phyloP scores from a whole-genome alignment of 2,888 invertebrate genomes.

The Aphodius granarius region DNA sequence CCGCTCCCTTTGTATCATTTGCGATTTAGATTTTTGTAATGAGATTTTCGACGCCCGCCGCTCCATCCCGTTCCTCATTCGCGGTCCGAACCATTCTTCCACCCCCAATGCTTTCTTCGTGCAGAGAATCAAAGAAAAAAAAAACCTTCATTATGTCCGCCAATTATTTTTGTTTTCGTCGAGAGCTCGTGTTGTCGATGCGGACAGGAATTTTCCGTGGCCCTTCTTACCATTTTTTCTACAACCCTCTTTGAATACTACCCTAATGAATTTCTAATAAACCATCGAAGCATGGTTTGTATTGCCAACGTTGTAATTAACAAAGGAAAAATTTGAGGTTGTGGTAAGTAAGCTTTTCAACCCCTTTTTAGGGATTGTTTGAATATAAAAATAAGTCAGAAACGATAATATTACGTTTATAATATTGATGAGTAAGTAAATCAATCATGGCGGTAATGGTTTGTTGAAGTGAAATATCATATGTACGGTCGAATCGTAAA shows the following conservation, averaged over 20 bases:
- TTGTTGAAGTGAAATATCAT: not conserved
- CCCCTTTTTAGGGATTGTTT: no score
- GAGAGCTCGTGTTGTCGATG: not conserved
- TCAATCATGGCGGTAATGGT: not conserved
- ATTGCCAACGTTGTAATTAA: not conserved
- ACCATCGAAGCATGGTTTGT: not conserved
- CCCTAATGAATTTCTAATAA: not conserved
- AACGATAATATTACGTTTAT: not conserved
- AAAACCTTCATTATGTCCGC: conserved; percentile 18
- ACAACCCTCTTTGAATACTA: not conserved
- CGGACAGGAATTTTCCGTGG: not conserved
- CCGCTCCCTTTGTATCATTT: conserved; percentile 45
- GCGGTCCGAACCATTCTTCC: not conserved
- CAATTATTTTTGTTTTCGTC: conserved; percentile 15
- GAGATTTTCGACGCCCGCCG: not conserved
- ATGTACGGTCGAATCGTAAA: conserved; percentile 19
- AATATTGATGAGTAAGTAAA: not conserved
- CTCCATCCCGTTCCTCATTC: not conserved
- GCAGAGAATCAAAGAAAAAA: not conserved
- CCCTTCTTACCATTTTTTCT: not conserved
- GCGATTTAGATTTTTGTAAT: conserved; percentile 44
- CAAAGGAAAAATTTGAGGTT: not conserved
- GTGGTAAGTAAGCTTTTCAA: not conserved
- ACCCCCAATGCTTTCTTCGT: not conserved
- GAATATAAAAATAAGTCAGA: no score